Conservation (phyloP, 2,797 vertebrate genomes). For the Scolopax bukidnonensis region DNA sequence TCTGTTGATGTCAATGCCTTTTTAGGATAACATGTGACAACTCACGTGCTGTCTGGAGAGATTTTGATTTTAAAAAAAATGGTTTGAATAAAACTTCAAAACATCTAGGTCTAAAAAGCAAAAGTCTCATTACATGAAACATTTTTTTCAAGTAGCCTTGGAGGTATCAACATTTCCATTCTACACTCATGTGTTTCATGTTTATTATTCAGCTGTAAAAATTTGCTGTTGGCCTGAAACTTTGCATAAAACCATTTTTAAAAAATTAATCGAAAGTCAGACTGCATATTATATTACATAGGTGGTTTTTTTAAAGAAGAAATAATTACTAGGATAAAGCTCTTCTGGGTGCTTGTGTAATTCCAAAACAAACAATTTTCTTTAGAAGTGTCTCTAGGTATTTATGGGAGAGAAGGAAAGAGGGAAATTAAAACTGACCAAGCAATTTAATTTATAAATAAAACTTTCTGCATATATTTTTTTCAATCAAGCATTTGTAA, state of each 20-base stretch:
- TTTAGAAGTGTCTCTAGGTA: slow-evolving; percentile 46
- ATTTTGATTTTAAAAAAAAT: neutral
- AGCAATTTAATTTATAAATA: slow-evolving; percentile 53
- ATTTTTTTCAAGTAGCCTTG: neutral
- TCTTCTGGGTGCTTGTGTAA: slow-evolving; percentile 3
- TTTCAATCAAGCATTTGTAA: slow-evolving; percentile 64
- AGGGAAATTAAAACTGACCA: slow-evolving; percentile 58
- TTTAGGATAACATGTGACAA: fast-evolving
- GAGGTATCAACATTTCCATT: slow-evolving; percentile 40
- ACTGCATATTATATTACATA: slow-evolving; percentile 17
- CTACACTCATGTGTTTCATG: neutral
- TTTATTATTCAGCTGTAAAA: slow-evolving; percentile 49
- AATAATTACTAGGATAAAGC: slow-evolving; percentile 56
- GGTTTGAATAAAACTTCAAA: neutral
- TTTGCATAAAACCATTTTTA: neutral
- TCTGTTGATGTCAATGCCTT: neutral
- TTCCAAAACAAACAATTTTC: slow-evolving; percentile 54
- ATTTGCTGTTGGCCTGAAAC: neutral
- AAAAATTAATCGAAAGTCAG: neutral
- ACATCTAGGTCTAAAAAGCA: neutral
- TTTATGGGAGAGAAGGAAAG: slow-evolving; percentile 34
- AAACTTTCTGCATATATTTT: slow-evolving; percentile 23
- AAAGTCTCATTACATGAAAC: neutral
- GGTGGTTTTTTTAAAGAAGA: neutral
- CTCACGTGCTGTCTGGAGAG: neutral